A percentile compares a stretch with the other conserved stretches of the same genome.
These are phyloP conservation scores for Pipra filicauda DNA, from an alignment of 2,113 vertebrate species.

Conservation along the genomic window DNA sequence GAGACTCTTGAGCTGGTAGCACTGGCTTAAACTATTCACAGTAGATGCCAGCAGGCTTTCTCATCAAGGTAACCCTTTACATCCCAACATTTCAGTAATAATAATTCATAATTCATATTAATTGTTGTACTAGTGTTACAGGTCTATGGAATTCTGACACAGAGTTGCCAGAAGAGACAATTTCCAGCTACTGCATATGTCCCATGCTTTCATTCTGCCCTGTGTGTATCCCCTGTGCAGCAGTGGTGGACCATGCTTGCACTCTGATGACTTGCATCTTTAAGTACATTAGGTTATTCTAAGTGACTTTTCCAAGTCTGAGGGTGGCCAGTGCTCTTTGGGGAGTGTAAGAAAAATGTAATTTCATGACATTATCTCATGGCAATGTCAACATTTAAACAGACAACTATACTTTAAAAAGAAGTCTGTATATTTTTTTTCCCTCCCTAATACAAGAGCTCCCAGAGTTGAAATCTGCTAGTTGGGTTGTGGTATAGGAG, in stretches of 20 bases:
- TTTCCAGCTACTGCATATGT: not conserved
- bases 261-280: not conserved
- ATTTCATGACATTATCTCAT: constrained; percentile 48
- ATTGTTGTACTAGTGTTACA: not conserved
- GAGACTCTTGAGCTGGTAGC: not conserved
- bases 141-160: not conserved
- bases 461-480: not conserved
- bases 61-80: not conserved
- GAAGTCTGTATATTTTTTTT: constrained; percentile 19
- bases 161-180: not conserved
- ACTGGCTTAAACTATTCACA: not conserved
- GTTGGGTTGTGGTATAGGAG: not conserved
- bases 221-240: not conserved
- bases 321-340: constrained; percentile 14
- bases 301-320: constrained; percentile 24
- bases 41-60: not conserved
- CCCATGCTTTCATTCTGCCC: not conserved
- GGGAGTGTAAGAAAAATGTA: constrained; percentile 29
- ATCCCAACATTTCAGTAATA: not conserved
- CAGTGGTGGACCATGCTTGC: not conserved
- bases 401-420: constrained; percentile 15
- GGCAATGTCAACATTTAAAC: constrained; percentile 50
- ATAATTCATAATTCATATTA: not conserved
- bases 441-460: not conserved
- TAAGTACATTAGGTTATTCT: not conserved